Evolutionary conservation across 2,888 invertebrate species (phyloP), one percentile per base, ranked within the genome.

Genomic region (Neoitamus cyanurus): DNA sequence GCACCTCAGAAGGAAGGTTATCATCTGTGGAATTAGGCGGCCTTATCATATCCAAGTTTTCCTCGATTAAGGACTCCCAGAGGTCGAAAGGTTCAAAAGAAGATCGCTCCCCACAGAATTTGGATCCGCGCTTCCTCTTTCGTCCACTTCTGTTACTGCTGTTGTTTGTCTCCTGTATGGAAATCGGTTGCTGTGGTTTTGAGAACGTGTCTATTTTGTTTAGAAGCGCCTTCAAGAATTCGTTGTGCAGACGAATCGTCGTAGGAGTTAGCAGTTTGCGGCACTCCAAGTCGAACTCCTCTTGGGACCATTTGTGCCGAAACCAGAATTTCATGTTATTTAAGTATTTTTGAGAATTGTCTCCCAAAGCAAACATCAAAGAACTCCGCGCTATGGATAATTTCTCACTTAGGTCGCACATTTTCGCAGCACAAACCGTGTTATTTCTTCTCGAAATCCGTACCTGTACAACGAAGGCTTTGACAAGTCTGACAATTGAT

Each of bases 161-260:
- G 80, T 86, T 87, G n/a, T 86, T 87, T 25, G 86, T 20, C 34
- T 77, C 70, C n/a, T 73, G 20, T 13, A 46, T 37, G 13, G 37
- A 13, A 46, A 85, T 86, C 20, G 84, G 72, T 4, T 87, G 87
- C 80, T 88, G 88, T 0, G 90, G 89, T 3, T 88, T 87, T 0
- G 90, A 87, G 69, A 90, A 88, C 0, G 89, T 88, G 70, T 90
- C 90, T 77, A 96, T 96, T 92, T 96, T 96, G 88, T 95, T 95
- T 42, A 97, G 92, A 58, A 97, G 92, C 0, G 97, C 96, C 20
- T 96, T 90, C 6, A 97, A 91, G 89, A 97, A 97, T 88, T 95
- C 94, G 91, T 97, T 97, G 90, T 98, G 98, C 83, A 95, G 93
- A 89, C 95, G 95, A 34, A 97, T 93, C 91, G 96, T 95, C 73